Evolutionary conservation across 2,888 invertebrate species (phyloP).

Genomic region (Idaea biselata): DNA sequence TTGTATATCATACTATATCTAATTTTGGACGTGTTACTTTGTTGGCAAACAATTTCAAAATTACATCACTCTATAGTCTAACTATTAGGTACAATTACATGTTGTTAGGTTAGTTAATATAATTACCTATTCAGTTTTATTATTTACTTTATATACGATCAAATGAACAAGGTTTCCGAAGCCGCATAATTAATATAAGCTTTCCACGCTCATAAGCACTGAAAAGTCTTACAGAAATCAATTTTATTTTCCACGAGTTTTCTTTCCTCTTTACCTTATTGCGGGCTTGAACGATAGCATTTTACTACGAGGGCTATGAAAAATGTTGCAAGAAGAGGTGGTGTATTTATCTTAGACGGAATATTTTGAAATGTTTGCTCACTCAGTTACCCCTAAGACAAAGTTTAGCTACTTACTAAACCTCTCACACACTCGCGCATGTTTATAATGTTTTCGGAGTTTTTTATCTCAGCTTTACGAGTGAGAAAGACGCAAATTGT

Average conservation of each 20-base stretch:
- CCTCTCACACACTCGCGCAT: conserved; percentile 13
- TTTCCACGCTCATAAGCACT: conserved; percentile 13
- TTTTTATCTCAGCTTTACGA: conserved; percentile 13
- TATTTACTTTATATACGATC: conserved; percentile 15
- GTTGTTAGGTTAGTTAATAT: too few species aligned
- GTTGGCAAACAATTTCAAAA: conserved; percentile 21
- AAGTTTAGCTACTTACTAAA: conserved; percentile 6
- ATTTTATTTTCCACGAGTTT: conserved; percentile 13
- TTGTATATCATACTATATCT: conserved; percentile 1
- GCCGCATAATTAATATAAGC: conserved; percentile 8
- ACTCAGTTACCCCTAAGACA: conserved; percentile 11
- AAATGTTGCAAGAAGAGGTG: neutral
- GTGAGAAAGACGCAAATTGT: conserved; percentile 10
- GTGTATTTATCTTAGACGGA: neutral
- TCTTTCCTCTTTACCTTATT: neutral
- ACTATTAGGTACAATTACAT: neutral
- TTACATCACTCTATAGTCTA: neutral
- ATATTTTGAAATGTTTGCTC: conserved; percentile 21
- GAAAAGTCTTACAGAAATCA: conserved; percentile 18
- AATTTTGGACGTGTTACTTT: conserved; percentile 6
- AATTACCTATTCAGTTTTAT: conserved; percentile 15
- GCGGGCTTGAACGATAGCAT: neutral
- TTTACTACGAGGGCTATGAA: neutral
- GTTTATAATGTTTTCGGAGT: conserved; percentile 8
- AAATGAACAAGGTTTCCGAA: conserved; percentile 21